Evolutionary conservation across 2,888 invertebrate species (phyloP).

Genomic region (Epistrophe grossulariae): DNA sequence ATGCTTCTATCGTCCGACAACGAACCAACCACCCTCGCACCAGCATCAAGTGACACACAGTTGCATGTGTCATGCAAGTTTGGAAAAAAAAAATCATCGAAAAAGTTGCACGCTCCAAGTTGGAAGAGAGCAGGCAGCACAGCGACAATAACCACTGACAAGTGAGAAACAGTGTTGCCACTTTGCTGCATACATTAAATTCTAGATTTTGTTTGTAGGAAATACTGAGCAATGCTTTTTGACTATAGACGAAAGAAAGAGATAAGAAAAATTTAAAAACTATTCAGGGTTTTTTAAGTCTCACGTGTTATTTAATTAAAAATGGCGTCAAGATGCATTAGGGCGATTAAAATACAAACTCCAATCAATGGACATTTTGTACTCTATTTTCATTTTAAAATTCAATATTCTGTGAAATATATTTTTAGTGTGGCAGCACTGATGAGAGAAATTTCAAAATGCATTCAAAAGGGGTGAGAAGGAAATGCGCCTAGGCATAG

Average conservation of each 20-base stretch:
- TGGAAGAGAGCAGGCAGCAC: slow-evolving; percentile 61
- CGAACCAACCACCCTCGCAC: slow-evolving; percentile 48
- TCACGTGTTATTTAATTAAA: no score
- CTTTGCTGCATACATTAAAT: not conserved
- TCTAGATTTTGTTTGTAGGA: not conserved
- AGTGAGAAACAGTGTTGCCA: slow-evolving; percentile 35
- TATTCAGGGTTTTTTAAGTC: no score
- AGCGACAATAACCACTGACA: slow-evolving; percentile 40
- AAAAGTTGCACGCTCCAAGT: slow-evolving; percentile 57
- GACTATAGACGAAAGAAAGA: not conserved
- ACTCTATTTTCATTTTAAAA: not conserved
- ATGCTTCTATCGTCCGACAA: slow-evolving; percentile 47
- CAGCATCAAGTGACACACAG: slow-evolving; percentile 53
- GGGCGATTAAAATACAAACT: not conserved
- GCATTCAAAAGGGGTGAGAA: slow-evolving; percentile 49
- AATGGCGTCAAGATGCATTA: no score
- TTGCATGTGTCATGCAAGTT: slow-evolving; percentile 75
- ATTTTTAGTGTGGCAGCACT: not conserved
- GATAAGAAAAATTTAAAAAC: no score
- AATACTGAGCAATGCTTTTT: not conserved
- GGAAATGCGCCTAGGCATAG: slow-evolving; percentile 52
- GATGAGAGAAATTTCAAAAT: slow-evolving; percentile 11
- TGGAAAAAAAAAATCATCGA: slow-evolving; percentile 30
- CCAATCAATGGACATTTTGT: not conserved
- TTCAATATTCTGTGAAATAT: not conserved